A percentile compares a stretch with the other conserved stretches of the same genome.
Evolutionary conservation across 2,888 invertebrate species (phyloP).

Genomic region (Ormyrus labotus): DNA sequence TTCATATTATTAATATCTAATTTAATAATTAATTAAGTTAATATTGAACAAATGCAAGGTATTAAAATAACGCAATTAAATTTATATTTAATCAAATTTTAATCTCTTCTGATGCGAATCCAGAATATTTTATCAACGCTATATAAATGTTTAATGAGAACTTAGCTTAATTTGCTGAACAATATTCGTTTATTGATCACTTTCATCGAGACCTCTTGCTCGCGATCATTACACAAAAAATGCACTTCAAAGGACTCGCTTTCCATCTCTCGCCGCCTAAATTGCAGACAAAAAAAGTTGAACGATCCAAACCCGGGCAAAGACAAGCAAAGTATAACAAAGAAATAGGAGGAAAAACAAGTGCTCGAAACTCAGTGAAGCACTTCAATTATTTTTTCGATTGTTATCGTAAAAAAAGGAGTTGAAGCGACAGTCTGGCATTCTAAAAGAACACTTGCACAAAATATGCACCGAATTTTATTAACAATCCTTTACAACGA

Average conservation of each 20-base stretch:
- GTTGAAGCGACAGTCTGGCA: not conserved
- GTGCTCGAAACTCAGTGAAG: not conserved
- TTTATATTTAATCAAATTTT: no score
- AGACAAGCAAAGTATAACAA: slow-evolving; percentile 6
- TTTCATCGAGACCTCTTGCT: not conserved
- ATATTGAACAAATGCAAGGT: no score
- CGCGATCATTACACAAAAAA: slow-evolving; percentile 31
- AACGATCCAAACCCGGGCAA: not conserved
- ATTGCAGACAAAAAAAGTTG: slow-evolving; percentile 2
- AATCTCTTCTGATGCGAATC: no score
- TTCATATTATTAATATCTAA: no score
- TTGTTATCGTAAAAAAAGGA: not conserved
- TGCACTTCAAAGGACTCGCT: not conserved
- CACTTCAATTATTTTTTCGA: slow-evolving; percentile 44
- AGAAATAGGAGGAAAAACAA: not conserved
- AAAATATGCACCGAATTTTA: no score
- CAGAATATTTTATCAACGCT: no score
- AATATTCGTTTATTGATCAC: not conserved
- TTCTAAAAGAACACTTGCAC: no score
- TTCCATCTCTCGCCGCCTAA: not conserved
- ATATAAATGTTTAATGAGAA: no score
- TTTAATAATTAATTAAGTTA: no score
- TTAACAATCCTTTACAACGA: no score
- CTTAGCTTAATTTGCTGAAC: no score
- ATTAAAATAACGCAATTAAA: no score